Conservation (phyloP, 2,113 vertebrate species). For the Rynchops niger region DNA sequence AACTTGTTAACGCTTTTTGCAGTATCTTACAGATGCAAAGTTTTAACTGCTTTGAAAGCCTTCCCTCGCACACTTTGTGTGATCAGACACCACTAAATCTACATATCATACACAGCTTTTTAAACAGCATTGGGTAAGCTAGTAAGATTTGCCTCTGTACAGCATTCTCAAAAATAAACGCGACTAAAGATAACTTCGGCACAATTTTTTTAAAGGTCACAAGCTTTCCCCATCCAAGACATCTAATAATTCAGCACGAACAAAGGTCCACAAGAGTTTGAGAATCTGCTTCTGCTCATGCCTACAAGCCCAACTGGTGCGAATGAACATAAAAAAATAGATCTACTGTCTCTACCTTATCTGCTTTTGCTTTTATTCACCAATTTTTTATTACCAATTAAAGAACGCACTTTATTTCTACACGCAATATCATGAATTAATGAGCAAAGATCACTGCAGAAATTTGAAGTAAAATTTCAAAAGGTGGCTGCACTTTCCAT, state of each 20-base stretch:
- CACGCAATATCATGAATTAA: accelerated
- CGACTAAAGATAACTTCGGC: not conserved
- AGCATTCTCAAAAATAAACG: not conserved
- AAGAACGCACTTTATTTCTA: not conserved
- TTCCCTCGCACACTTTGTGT: not conserved
- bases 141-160: not conserved
- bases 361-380: not conserved
- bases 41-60: not conserved
- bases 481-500: not conserved
- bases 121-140: not conserved
- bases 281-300: not conserved
- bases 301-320: not conserved
- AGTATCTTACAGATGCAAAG: not conserved
- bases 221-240: not conserved
- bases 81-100: not conserved
- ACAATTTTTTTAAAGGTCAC: not conserved
- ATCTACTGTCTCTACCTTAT: not conserved
- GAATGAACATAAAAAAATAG: not conserved
- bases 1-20: not conserved
- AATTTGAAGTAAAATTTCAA: not conserved
- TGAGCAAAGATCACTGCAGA: not conserved
- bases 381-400: not conserved
- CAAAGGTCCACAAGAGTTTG: not conserved
- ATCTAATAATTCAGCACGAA: not conserved
- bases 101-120: not conserved